Evolutionary conservation across 2,888 invertebrate species (phyloP).

Genomic region (Caenorhabditis uteleia): DNA sequence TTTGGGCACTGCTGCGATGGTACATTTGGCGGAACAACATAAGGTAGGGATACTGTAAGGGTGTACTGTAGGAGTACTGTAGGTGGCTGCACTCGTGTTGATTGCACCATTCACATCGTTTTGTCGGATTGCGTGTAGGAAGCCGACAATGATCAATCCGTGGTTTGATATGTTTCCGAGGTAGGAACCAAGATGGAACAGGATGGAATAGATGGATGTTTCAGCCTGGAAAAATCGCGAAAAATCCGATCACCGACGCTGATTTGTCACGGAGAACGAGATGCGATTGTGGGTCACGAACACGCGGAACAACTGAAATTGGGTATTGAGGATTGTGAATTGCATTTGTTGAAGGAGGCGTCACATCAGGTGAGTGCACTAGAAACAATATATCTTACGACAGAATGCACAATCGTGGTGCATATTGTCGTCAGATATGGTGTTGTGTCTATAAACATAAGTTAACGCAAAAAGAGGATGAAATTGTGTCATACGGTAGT

Average conservation of each 20-base stretch:
- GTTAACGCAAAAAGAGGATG: too few species aligned
- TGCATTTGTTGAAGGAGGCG: slow-evolving; percentile 36
- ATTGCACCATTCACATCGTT: slow-evolving; percentile 57
- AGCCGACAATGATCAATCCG: slow-evolving; percentile 13
- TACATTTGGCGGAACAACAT: slow-evolving; percentile 27
- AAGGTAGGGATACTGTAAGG: slow-evolving; percentile 3
- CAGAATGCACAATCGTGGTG: too few species aligned
- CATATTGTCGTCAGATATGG: too few species aligned
- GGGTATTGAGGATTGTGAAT: slow-evolving; percentile 30
- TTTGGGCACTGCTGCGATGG: slow-evolving; percentile 38
- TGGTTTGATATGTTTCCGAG: slow-evolving; percentile 45
- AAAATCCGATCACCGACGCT: slow-evolving; percentile 43
- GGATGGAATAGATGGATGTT: slow-evolving; percentile 3
- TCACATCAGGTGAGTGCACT: slow-evolving; percentile 39
- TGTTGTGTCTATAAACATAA: too few species aligned
- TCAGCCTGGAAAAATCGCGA: slow-evolving; percentile 40
- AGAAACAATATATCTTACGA: neutral
- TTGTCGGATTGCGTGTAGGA: slow-evolving; percentile 33
- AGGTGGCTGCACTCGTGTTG: slow-evolving; percentile 44
- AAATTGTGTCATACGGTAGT: too few species aligned
- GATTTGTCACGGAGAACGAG: slow-evolving; percentile 49
- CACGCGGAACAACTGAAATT: slow-evolving; percentile 32
- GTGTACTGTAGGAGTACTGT: neutral
- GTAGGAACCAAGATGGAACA: slow-evolving; percentile 2
- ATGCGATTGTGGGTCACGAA: slow-evolving; percentile 36